Evolutionary conservation across 2,888 invertebrate species (phyloP).

Genomic region (Sphinx pinastri): DNA sequence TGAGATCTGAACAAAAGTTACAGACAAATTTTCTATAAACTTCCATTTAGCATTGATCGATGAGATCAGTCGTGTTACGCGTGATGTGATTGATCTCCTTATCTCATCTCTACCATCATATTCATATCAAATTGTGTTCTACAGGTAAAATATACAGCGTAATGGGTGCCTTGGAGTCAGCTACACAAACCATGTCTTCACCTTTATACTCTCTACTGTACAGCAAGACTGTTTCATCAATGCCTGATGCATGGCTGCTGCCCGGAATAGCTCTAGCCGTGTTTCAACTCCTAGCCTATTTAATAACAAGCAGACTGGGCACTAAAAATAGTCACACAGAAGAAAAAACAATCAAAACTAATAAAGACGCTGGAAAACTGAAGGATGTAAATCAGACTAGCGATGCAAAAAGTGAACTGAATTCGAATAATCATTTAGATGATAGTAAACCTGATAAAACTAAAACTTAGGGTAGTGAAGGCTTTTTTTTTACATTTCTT

Average conservation of each 20-base stretch:
- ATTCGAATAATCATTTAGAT: slow-evolving; percentile 28
- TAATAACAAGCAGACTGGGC: slow-evolving; percentile 57
- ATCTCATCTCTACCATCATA: not conserved
- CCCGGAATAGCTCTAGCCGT: slow-evolving; percentile 65
- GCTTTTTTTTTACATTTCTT: not conserved
- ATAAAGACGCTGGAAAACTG: slow-evolving; percentile 11
- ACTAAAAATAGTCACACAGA: slow-evolving; percentile 32
- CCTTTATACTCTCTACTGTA: slow-evolving; percentile 76
- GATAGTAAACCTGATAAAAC: slow-evolving; percentile 24
- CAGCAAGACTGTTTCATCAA: slow-evolving; percentile 64
- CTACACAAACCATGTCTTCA: slow-evolving; percentile 69
- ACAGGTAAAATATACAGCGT: slow-evolving; percentile 81
- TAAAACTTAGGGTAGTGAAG: not conserved
- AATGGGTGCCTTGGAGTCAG: slow-evolving; percentile 75
- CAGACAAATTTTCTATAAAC: not conserved
- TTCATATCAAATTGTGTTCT: not conserved
- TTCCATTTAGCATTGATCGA: not conserved
- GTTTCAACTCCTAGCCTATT: slow-evolving; percentile 65
- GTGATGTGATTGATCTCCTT: not conserved
- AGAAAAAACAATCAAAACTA: slow-evolving; percentile 30
- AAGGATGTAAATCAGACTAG: not conserved
- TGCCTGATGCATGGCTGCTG: slow-evolving; percentile 74
- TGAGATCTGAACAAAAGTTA: not conserved
- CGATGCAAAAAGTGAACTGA: slow-evolving; percentile 26
- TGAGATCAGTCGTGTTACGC: not conserved